phyloP scores from a whole-genome alignment of 2,113 vertebrate genomes.

The Malurus cyaneus region DNA sequence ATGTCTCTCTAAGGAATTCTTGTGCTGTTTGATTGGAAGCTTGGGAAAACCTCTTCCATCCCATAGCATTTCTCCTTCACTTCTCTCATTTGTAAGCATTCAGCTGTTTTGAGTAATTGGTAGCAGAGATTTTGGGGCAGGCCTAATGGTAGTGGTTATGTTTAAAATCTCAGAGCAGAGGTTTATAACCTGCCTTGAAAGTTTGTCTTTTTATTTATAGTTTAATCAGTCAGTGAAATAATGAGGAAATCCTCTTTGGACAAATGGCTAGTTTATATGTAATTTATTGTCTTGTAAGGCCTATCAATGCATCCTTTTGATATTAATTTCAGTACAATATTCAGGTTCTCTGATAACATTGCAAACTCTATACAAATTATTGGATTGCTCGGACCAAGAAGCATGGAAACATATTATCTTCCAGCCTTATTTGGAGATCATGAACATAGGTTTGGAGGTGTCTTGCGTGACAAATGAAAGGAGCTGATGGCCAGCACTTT shows the following conservation, averaged over 20 bases:
- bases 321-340: neutral
- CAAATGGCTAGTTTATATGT: neutral
- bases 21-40: neutral
- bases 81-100: neutral
- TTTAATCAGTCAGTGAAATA: neutral
- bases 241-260: neutral
- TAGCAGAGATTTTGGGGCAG: neutral
- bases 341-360: neutral
- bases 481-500: neutral
- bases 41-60: neutral
- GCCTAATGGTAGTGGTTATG: neutral
- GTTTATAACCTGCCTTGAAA: neutral
- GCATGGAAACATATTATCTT: neutral
- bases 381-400: neutral
- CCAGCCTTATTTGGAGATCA: neutral
- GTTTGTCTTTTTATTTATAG: neutral
- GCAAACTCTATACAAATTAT: neutral
- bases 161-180: neutral
- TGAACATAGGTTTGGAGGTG: neutral
- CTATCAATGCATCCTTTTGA: neutral
- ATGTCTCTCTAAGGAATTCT: neutral
- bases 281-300: neutral
- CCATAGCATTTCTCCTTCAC: neutral
- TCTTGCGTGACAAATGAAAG: neutral
- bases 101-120: neutral